Evolutionary conservation across 2,888 invertebrate genomes (phyloP).

Genomic region (Smittia sp.): DNA sequence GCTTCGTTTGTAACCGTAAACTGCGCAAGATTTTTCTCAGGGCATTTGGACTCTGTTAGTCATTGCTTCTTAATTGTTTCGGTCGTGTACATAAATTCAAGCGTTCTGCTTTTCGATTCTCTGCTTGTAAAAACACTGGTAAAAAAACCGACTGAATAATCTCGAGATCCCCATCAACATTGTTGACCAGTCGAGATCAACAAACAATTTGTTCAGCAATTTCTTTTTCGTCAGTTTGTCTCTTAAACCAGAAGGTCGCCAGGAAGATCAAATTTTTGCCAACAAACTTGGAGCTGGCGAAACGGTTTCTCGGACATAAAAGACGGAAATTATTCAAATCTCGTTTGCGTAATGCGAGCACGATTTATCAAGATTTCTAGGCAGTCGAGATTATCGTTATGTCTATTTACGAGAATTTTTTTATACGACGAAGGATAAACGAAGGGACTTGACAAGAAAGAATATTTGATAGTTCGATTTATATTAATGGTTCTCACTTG

Average conservation of each 20-base stretch:
- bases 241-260: no score
- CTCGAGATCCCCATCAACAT: neutral
- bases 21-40: neutral
- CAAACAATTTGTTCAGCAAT: no score
- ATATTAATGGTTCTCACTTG: neutral
- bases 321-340: conserved; percentile 33
- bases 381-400: conserved; percentile 24
- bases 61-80: neutral
- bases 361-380: conserved; percentile 31
- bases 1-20: neutral
- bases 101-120: neutral
- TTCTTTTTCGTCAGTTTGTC: no score
- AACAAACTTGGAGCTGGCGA: no score
- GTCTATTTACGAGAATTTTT: neutral
- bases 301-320: neutral
- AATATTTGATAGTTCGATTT: neutral
- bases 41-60: neutral
- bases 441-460: neutral
- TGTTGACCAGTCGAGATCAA: neutral
- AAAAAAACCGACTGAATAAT: no score
- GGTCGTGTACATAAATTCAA: neutral
- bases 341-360: conserved; percentile 27
- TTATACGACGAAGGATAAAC: neutral
- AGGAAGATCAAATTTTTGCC: no score
- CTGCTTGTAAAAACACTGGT: no score